Base-by-base conservation (phyloP, 2,113 vertebrate species). In the Burhinus bistriatus region DNA sequence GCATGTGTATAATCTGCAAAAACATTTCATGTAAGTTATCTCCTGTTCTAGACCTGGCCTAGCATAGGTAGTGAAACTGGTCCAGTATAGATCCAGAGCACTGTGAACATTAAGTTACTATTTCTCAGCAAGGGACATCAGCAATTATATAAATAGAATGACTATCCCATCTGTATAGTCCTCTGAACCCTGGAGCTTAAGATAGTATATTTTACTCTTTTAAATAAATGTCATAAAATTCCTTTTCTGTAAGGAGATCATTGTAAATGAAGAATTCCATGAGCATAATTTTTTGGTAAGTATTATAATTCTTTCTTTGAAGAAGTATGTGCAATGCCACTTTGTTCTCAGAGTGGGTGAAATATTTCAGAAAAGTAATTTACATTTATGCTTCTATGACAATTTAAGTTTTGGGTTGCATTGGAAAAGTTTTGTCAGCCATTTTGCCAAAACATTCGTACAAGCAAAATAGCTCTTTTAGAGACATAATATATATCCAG, bases 131-230 rank as follows among this genome's bases (percentile, higher is more conserved):
- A 58, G 47, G 23, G 8, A 65, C 16, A 15, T 16, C 30, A 44
- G 32, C n/a, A 83, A 15, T 52, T 78, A 44, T 6, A 14, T 32
- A 40, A 40, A 34, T n/a, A 54, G 21, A 45, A 94, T 27, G 10
- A 49, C 4, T 22, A 9, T 44, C 12, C 22, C 1, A 0, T 32
- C 9, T n/a, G 4, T 27, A 26, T 4, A 72, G 7, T 11, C 18
- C 52, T 65, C 54, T 75, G 64, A 55, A 38, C 17, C 11, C 45
- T 61, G 62, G 9, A 70, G 16, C 40, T 83, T 71, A 45, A 62
- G 25, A 36, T 3, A 49, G 14, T 34, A 12, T 6, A 49, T 66
- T 83, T 83, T 78, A 61, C 12, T 47, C 42, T 30, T 79, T 70
- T 27, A 70, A 59, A 80, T n/a, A 65, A 73, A 91, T 38, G 5